Evolutionary conservation across 2,797 vertebrate genomes (phyloP).

Genomic region (Notoglanidium macrostoma): DNA sequence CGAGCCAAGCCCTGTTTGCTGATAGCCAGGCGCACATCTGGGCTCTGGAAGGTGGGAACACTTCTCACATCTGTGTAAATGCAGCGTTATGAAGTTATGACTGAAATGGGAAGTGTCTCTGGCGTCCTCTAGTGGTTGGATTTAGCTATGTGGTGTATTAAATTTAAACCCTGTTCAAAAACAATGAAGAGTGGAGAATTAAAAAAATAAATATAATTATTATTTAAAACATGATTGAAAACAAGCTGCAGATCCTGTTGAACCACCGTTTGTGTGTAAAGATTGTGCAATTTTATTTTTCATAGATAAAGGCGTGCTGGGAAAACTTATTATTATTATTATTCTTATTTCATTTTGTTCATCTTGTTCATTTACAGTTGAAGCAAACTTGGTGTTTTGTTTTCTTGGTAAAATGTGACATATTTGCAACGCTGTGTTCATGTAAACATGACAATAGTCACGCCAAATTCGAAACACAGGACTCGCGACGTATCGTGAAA

Average conservation of each 20-base stretch:
- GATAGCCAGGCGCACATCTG: conserved; percentile 97
- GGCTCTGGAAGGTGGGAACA: conserved; percentile 90
- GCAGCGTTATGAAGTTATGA: background rate
- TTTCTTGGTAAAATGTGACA: background rate
- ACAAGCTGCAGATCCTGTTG: background rate
- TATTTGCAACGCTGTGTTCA: background rate
- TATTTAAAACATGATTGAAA: background rate
- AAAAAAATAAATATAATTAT: background rate
- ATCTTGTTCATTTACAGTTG: background rate
- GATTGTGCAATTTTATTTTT: background rate
- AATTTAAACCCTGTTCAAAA: background rate
- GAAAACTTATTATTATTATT: background rate
- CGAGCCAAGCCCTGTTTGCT: conserved; percentile 91
- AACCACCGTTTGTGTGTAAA: background rate
- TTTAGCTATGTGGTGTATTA: no score
- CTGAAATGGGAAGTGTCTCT: background rate
- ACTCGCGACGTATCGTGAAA: no score
- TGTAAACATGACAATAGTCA: background rate
- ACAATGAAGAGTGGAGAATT: background rate
- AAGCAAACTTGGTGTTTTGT: background rate
- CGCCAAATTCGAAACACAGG: background rate
- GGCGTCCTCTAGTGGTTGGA: background rate
- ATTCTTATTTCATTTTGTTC: background rate
- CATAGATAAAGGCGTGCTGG: no score
- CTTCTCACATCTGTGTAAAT: no score